Conservation (phyloP, 2,113 vertebrate species). For the Spermophilus dauricus region DNA sequence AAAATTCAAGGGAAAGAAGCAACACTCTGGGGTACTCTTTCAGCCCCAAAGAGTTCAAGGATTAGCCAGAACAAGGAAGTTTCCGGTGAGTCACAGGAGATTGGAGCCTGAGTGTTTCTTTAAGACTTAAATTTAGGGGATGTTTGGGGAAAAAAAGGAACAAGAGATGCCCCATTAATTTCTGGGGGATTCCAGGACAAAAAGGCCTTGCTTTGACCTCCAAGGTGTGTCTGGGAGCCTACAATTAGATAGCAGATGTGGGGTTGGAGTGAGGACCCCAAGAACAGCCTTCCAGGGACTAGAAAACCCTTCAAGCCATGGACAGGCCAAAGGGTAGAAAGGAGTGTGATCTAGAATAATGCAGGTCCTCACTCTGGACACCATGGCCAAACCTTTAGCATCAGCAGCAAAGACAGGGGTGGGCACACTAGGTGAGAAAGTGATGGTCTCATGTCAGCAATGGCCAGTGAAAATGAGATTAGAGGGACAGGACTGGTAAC, state of each 20-base stretch:
- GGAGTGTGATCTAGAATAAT: neutral
- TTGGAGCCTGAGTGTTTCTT: neutral
- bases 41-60: neutral
- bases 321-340: neutral
- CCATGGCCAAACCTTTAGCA: neutral
- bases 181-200: neutral
- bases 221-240: neutral
- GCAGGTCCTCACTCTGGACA: no score
- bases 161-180: neutral
- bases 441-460: neutral
- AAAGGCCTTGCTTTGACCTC: neutral
- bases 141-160: neutral
- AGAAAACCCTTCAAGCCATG: no score
- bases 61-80: neutral
- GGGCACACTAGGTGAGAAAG: neutral
- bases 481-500: neutral
- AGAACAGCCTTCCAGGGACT: neutral
- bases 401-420: neutral
- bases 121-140: neutral
- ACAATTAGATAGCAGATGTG: no score
- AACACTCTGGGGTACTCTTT: neutral
- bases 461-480: neutral
- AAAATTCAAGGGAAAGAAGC: neutral
- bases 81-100: neutral
- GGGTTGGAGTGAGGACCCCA: neutral